phyloP scores from a whole-genome alignment of 2,797 vertebrate species.

The Rhynchonycteris naso region DNA sequence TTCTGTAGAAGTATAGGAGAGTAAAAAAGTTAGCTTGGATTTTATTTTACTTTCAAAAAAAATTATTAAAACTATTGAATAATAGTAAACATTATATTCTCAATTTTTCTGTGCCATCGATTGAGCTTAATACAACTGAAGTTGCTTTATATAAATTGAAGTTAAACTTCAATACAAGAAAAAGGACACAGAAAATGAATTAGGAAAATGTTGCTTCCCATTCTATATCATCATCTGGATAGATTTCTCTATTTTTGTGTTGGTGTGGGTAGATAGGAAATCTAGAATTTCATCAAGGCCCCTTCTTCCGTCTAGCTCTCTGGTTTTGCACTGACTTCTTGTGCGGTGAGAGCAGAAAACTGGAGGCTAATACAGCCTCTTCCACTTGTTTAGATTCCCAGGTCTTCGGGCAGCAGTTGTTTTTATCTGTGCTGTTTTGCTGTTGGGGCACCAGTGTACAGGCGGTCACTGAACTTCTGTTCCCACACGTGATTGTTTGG shows the following conservation, averaged over 20 bases:
- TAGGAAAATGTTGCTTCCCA: neutral
- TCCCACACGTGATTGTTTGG: constrained; percentile 76
- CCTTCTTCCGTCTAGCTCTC: neutral
- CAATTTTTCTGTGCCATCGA: neutral
- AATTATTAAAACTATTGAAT: constrained; percentile 9
- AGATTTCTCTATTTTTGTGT: neutral
- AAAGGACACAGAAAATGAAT: neutral
- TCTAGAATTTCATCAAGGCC: neutral
- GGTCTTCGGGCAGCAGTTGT: constrained; percentile 62
- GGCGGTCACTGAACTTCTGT: constrained; percentile 77
- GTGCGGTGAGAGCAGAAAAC: neutral
- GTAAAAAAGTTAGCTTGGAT: neutral
- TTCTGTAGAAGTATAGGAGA: neutral
- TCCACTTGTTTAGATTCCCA: neutral
- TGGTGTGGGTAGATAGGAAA: neutral
- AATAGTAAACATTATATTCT: neutral
- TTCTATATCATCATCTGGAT: neutral
- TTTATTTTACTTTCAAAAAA: constrained; percentile 52
- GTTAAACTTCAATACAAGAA: neutral
- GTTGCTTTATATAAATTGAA: neutral
- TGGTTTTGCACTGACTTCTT: neutral
- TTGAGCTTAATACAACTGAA: neutral
- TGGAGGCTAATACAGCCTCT: neutral
- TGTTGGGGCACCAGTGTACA: neutral
- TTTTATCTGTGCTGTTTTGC: constrained; percentile 50